Evolutionary conservation across 1,140 invertebrate genomes (phyloP).

Genomic region (Octopus sinensis): DNA sequence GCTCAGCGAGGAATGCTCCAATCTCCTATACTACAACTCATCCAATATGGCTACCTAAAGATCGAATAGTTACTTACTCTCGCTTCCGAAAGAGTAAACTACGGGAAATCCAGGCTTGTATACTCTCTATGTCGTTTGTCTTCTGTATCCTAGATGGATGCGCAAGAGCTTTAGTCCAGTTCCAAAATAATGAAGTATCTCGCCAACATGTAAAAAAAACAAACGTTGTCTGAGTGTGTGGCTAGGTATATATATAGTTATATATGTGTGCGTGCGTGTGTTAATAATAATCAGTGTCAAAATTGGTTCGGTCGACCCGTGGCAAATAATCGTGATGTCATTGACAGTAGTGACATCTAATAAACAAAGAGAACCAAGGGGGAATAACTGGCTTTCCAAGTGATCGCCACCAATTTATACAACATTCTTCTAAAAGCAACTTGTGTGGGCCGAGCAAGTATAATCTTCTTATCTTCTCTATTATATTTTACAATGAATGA

Average conservation of each 20-base stretch:
- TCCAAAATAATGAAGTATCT: neutral
- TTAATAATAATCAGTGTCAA: neutral
- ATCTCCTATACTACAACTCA: neutral
- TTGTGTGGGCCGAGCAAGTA: no score
- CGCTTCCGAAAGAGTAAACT: slow-evolving; percentile 9
- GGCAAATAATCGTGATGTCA: slow-evolving; percentile 7
- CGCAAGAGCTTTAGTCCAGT: neutral
- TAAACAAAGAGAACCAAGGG: neutral
- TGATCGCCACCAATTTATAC: no score
- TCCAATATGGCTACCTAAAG: slow-evolving; percentile 8
- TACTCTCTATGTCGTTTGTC: neutral
- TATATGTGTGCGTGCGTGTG: neutral
- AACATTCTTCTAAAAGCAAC: no score
- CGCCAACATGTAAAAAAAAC: neutral
- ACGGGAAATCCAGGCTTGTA: slow-evolving; percentile 1
- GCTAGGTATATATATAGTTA: neutral
- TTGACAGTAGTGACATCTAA: slow-evolving; percentile 8
- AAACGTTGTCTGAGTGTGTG: neutral
- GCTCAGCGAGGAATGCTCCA: no score
- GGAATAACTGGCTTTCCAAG: neutral
- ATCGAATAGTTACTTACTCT: slow-evolving; percentile 5
- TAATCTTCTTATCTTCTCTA: no score
- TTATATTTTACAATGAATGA: no score
- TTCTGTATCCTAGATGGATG: neutral
- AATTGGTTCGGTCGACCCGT: slow-evolving; percentile 1